These are phyloP conservation scores for Diaprepes abbreviatus DNA, from an alignment of 2,888 invertebrate genomes.

Conservation along the genomic window DNA sequence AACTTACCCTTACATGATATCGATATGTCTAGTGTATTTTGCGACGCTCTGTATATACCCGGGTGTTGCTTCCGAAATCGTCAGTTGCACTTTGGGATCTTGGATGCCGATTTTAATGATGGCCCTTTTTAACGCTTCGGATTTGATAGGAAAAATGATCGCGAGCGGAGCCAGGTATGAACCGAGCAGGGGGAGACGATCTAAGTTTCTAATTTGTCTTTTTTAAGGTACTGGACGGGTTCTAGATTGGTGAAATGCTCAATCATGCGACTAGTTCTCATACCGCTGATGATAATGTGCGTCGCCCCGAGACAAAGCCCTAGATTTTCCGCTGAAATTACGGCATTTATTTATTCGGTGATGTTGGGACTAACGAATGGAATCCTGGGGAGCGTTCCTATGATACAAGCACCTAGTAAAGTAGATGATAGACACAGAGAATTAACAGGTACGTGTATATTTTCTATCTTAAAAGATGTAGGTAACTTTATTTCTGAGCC, in stretches of 20 bases:
- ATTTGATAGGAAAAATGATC: constrained; percentile 77
- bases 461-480: too few relatives aligned
- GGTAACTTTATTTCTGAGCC: too few relatives aligned
- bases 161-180: constrained; percentile 34
- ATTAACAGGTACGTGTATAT: constrained; percentile 77
- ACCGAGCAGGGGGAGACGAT: too few relatives aligned
- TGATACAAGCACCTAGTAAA: constrained; percentile 91
- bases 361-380: constrained; percentile 88
- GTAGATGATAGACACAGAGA: constrained; percentile 89
- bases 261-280: constrained; percentile 79
- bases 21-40: constrained; percentile 89
- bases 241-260: constrained; percentile 83
- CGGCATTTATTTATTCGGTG: constrained; percentile 77
- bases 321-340: constrained; percentile 77
- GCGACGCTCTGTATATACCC: constrained; percentile 92
- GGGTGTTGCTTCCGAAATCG: constrained; percentile 90
- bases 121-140: constrained; percentile 89
- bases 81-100: constrained; percentile 83
- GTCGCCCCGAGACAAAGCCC: constrained; percentile 84
- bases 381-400: constrained; percentile 90
- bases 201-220: constrained; percentile 55
- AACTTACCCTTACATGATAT: constrained; percentile 92
- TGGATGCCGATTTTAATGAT: constrained; percentile 95
- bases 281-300: constrained; percentile 86
- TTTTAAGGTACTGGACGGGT: constrained; percentile 87